phyloP scores from a whole-genome alignment of 2,797 vertebrate genomes.

The Choloepus didactylus region DNA sequence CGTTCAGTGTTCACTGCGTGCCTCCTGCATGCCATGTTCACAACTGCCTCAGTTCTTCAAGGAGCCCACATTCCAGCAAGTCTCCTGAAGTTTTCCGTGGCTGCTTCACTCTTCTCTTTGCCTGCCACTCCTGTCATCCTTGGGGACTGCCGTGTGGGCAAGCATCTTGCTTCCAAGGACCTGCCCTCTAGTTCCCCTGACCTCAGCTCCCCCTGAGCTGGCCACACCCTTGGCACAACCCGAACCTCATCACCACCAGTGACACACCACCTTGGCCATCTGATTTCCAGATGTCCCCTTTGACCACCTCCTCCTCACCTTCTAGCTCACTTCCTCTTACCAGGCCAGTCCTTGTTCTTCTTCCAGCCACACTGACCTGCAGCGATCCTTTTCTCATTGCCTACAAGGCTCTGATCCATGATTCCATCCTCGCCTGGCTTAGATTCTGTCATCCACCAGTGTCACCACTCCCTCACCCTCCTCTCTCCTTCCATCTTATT shows the following conservation, averaged over 20 bases:
- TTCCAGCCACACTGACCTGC: neutral
- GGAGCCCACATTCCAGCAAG: neutral
- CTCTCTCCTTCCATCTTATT: neutral
- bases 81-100: neutral
- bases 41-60: neutral
- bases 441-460: neutral
- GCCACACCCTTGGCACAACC: neutral
- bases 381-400: neutral
- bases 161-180: neutral
- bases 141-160: neutral
- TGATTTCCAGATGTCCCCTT: neutral
- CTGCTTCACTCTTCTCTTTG: neutral
- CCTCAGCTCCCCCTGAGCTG: neutral
- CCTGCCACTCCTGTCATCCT: neutral
- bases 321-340: neutral
- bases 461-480: neutral
- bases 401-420: neutral
- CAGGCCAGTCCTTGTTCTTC: neutral
- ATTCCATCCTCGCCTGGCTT: neutral
- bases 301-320: neutral
- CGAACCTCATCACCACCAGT: neutral
- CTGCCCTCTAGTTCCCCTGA: neutral
- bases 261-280: neutral
- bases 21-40: neutral
- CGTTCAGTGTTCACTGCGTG: neutral